Evolutionary conservation across 1,140 invertebrate species (phyloP).

Genomic region (Drosophila serrata): DNA sequence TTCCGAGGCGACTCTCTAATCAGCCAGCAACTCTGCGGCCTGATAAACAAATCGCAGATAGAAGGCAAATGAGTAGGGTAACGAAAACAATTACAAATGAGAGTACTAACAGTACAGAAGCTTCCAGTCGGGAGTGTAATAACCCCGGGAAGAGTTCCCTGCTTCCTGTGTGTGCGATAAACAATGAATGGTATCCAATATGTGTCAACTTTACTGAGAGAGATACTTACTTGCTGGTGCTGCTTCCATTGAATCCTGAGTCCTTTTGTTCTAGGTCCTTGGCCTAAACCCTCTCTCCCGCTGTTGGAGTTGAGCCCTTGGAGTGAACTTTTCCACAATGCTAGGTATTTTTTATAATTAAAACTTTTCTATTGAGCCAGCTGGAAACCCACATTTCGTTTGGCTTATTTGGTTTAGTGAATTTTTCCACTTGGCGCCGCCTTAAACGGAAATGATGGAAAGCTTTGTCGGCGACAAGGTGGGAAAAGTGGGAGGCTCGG

Average conservation of each 20-base stretch:
- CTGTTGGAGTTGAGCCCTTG: slow-evolving; percentile 8
- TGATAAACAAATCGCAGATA: slow-evolving; percentile 42
- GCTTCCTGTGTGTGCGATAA: slow-evolving; percentile 56
- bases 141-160: slow-evolving; percentile 35
- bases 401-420: slow-evolving; percentile 47
- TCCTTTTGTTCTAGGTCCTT: slow-evolving; percentile 49
- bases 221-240: slow-evolving; percentile 4
- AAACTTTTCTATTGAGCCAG: slow-evolving; percentile 56
- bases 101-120: slow-evolving; percentile 6
- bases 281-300: background rate
- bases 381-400: slow-evolving; percentile 37
- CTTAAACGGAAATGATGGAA: slow-evolving; percentile 37
- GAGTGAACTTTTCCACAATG: slow-evolving; percentile 13
- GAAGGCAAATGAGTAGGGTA: slow-evolving; percentile 26
- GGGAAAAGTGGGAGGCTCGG: slow-evolving; percentile 27
- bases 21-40: slow-evolving; percentile 44
- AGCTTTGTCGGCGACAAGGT: slow-evolving; percentile 32
- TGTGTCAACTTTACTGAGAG: slow-evolving; percentile 45
- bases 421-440: slow-evolving; percentile 49
- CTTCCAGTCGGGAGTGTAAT: slow-evolving; percentile 46
- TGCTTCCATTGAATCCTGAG: slow-evolving; percentile 32
- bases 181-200: slow-evolving; percentile 54
- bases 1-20: slow-evolving; percentile 62
- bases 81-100: slow-evolving; percentile 28
- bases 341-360: slow-evolving; percentile 50